A percentile compares a stretch with the other conserved stretches of the same genome.
Evolutionary conservation across 2,888 invertebrate species (phyloP).

Genomic region (Tigriopus californicus): DNA sequence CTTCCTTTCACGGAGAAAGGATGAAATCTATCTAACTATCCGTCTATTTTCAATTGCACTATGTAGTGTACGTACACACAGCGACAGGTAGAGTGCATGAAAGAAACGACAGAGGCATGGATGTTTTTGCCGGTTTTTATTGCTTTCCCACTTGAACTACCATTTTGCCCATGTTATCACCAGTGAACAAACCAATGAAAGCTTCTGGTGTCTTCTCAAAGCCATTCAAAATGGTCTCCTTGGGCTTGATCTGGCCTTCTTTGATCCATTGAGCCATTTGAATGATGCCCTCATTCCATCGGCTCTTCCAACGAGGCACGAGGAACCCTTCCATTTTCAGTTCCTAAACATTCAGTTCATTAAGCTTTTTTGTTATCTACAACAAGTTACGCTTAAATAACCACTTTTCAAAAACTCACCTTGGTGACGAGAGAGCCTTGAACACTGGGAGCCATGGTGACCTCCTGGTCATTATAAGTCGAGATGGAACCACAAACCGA

Average conservation of each 20-base stretch:
- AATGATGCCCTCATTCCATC: slow-evolving; percentile 42
- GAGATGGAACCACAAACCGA: slow-evolving; percentile 46
- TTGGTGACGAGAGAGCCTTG: neutral
- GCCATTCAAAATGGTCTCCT: slow-evolving; percentile 47
- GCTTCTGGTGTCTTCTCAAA: slow-evolving; percentile 53
- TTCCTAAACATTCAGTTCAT: slow-evolving; percentile 38
- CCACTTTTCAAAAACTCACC: slow-evolving; percentile 1
- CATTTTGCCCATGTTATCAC: slow-evolving; percentile 50
- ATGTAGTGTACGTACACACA: too few relatives aligned
- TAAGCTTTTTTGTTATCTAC: neutral
- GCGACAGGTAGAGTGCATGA: too few relatives aligned
- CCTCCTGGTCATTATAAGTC: slow-evolving; percentile 36
- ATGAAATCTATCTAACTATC: too few relatives aligned
- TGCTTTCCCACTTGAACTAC: slow-evolving; percentile 35
- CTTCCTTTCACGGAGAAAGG: too few relatives aligned
- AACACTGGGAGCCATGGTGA: slow-evolving; percentile 17
- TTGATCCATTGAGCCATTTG: slow-evolving; percentile 43
- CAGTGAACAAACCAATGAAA: slow-evolving; percentile 40
- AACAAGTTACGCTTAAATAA: too few relatives aligned
- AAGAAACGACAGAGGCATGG: too few relatives aligned
- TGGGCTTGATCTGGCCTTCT: slow-evolving; percentile 44
- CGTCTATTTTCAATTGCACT: too few relatives aligned
- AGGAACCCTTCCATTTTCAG: slow-evolving; percentile 44
- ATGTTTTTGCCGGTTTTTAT: too few relatives aligned
- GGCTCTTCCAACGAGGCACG: slow-evolving; percentile 35